Percentiles rank a stretch among this genome's conserved stretches.
Conservation (phyloP, 1,140 invertebrate genomes). For the Stegodyphus mimosarum region DNA sequence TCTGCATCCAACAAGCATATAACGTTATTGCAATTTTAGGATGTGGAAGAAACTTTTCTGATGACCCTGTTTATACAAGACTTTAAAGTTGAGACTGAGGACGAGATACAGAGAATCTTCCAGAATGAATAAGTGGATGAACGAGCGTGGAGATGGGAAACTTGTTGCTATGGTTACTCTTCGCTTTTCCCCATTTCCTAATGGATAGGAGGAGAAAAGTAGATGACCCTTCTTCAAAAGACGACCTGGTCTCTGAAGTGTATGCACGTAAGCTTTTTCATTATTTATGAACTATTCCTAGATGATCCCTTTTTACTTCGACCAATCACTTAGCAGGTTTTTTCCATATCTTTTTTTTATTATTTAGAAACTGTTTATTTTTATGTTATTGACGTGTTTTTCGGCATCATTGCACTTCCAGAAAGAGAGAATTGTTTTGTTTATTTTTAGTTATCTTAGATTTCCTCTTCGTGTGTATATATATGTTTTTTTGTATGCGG, state of each 20-base stretch:
- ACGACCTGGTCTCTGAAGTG: constrained; percentile 25
- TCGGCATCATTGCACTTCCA: constrained; percentile 15
- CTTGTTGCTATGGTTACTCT: constrained; percentile 44
- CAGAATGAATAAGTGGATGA: too few species aligned
- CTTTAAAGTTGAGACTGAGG: too few species aligned
- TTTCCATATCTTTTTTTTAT: constrained; percentile 1
- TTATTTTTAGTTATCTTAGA: neutral
- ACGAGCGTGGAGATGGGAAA: neutral
- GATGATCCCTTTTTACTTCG: constrained; percentile 31
- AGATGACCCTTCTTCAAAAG: constrained; percentile 47
- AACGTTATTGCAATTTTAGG: too few species aligned
- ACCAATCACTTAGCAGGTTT: constrained; percentile 54
- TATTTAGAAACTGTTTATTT: constrained; percentile 15
- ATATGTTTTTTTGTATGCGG: neutral
- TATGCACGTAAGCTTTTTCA: constrained; percentile 54
- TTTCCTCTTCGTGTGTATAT: too few species aligned
- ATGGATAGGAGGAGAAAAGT: constrained; percentile 45
- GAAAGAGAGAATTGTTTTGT: neutral
- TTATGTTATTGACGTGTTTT: constrained; percentile 37
- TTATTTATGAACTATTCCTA: constrained; percentile 55
- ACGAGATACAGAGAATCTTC: too few species aligned
- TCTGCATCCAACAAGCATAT: too few species aligned
- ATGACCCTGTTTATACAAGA: too few species aligned
- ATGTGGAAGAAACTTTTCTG: too few species aligned
- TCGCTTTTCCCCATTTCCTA: constrained; percentile 53